Conservation (phyloP, 2,113 vertebrate genomes). For the Mesoclemmys tuberculata region DNA sequence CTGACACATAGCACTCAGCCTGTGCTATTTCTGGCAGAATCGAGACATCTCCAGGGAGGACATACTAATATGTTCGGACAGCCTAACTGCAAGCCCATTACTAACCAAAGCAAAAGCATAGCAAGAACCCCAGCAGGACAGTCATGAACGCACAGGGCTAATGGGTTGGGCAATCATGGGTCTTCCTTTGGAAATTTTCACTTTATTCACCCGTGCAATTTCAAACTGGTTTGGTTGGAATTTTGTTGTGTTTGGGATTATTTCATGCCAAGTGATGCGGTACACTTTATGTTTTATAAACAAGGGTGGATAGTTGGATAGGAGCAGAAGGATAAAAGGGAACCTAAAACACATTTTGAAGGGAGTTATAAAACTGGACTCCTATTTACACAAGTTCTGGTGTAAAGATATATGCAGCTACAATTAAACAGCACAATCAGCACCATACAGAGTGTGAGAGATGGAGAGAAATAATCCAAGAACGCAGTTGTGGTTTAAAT, state of each 20-base stretch:
- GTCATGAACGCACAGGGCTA: background rate
- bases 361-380: background rate
- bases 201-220: background rate
- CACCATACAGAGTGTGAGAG: background rate
- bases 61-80: background rate
- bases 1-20: background rate
- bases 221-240: background rate
- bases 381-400: background rate
- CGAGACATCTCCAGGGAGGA: background rate
- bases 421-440: background rate
- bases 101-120: background rate
- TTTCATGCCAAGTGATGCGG: background rate
- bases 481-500: background rate
- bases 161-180: background rate
- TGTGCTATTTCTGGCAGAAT: background rate
- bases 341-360: background rate
- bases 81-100: background rate
- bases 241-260: background rate
- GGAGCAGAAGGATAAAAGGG: background rate
- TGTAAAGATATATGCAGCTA: background rate
- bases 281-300: background rate
- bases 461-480: background rate
- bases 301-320: background rate
- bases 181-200: background rate
- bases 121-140: background rate